These are phyloP conservation scores for Acronicta leporina DNA, from an alignment of 2,888 invertebrate genomes.

Conservation along the genomic window DNA sequence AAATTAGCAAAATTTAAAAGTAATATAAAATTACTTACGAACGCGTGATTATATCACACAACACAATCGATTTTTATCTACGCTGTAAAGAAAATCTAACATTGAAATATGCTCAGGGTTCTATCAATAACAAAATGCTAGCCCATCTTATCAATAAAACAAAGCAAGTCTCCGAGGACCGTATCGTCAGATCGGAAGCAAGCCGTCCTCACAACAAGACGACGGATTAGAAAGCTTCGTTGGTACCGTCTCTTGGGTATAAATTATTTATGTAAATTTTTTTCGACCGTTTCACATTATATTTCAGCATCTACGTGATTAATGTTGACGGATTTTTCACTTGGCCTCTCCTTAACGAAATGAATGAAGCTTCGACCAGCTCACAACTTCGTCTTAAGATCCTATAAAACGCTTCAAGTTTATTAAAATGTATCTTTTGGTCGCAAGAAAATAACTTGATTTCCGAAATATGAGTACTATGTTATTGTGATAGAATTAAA, in stretches of 20 bases:
- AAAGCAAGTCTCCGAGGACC: conserved; percentile 56
- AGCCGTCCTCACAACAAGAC: conserved; percentile 63
- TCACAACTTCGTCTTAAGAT: conserved; percentile 69
- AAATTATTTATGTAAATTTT: conserved; percentile 88
- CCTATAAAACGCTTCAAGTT: conserved; percentile 66
- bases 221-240: conserved; percentile 71
- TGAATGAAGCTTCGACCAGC: conserved; percentile 80
- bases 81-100: conserved; percentile 31
- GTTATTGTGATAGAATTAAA: conserved; percentile 55
- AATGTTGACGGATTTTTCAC: conserved; percentile 86
- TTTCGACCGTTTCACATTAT: conserved; percentile 84
- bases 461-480: conserved; percentile 67
- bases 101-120: conserved; percentile 31
- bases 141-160: conserved; percentile 51
- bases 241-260: conserved; percentile 76
- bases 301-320: conserved; percentile 85
- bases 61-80: conserved; percentile 23
- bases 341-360: conserved; percentile 76
- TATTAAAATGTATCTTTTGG: conserved; percentile 70
- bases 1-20: neutral
- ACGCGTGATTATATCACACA: conserved; percentile 1
- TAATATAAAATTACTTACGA: neutral
- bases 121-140: conserved; percentile 46
- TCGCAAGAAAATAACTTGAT: conserved; percentile 68
- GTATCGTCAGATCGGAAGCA: conserved; percentile 63